These are phyloP conservation scores for Mimas tiliae DNA, from an alignment of 2,888 invertebrate species.

Conservation along the genomic window DNA sequence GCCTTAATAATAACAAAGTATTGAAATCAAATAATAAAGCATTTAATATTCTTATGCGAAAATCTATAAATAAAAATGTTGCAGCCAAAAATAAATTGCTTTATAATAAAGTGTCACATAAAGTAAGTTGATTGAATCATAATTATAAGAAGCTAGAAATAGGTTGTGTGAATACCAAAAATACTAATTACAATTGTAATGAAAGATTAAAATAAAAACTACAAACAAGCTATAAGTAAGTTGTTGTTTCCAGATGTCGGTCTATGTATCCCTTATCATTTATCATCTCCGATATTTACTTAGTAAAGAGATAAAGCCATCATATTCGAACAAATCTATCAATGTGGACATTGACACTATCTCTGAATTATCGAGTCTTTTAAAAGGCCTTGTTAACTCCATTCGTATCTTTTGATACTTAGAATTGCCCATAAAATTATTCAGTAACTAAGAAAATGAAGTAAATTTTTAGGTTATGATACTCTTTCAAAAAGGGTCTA, in stretches of 20 bases:
- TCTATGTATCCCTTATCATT: constrained; percentile 4
- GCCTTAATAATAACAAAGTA: no score
- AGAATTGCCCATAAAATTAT: no score
- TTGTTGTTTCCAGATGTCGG: not conserved
- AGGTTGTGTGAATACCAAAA: not conserved
- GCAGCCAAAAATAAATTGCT: no score
- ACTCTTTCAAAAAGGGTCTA: no score
- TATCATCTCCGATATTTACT: not conserved
- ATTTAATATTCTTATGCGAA: no score
- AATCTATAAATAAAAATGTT: no score
- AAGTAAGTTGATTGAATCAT: no score
- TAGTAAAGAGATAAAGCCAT: not conserved
- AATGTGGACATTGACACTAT: not conserved
- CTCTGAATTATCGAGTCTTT: not conserved
- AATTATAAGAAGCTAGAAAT: not conserved
- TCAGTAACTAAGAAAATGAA: no score
- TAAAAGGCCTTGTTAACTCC: not conserved
- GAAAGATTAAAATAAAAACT: not conserved
- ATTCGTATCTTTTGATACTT: not conserved
- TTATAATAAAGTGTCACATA: no score
- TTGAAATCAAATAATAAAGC: no score
- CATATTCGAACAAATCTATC: not conserved
- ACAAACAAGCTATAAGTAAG: not conserved
- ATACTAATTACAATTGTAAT: not conserved
- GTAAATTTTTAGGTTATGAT: no score